Evolutionary conservation across 2,797 vertebrate species (phyloP).

Genomic region (Acanthopagrus latus): DNA sequence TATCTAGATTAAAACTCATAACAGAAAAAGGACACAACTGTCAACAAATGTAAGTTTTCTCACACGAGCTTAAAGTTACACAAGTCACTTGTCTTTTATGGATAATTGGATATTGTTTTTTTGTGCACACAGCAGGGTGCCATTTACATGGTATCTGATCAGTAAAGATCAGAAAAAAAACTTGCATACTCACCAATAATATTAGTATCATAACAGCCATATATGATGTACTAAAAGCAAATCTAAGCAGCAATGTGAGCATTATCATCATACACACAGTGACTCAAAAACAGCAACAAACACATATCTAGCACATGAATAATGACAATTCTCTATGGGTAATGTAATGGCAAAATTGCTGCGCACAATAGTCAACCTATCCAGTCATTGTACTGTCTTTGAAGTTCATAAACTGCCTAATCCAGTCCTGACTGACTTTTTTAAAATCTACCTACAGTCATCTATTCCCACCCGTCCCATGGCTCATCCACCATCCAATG

Average conservation of each 20-base stretch:
- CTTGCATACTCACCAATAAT: too few species aligned
- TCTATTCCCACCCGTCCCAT: slow-evolving; percentile 62
- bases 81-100: too few species aligned
- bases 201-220: too few species aligned
- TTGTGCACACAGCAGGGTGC: too few species aligned
- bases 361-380: background rate
- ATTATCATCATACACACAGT: background rate
- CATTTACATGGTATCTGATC: too few species aligned
- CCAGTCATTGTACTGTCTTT: background rate
- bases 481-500: slow-evolving; percentile 64
- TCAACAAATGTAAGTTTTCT: too few species aligned
- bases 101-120: too few species aligned
- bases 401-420: slow-evolving; percentile 28
- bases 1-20: too few species aligned
- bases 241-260: background rate
- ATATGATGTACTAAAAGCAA: background rate
- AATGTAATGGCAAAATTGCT: background rate
- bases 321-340: background rate
- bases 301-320: background rate
- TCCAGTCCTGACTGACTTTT: slow-evolving; percentile 18
- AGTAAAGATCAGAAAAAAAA: too few species aligned
- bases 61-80: too few species aligned
- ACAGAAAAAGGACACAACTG: too few species aligned
- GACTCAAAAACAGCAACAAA: background rate
- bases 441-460: slow-evolving; percentile 59